Evolutionary conservation across 2,888 invertebrate genomes (phyloP).

Genomic region (Poecilobothrus nobilitatus): DNA sequence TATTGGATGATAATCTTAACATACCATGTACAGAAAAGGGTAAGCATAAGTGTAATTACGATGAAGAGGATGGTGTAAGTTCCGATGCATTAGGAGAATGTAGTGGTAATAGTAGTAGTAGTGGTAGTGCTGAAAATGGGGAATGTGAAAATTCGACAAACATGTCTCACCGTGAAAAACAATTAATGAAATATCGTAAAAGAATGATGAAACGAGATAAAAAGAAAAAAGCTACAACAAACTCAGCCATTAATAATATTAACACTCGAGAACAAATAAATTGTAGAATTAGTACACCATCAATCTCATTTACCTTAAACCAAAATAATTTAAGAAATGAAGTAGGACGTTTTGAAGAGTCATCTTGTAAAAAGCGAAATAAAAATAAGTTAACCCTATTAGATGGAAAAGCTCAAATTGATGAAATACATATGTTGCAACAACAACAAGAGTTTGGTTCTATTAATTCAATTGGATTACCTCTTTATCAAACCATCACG

Average conservation of each 20-base stretch:
- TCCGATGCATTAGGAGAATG: slow-evolving; percentile 10
- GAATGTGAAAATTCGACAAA: slow-evolving; percentile 2
- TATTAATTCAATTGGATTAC: slow-evolving; percentile 29
- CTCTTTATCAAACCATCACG: slow-evolving; percentile 26
- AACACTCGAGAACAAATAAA: slow-evolving; percentile 10
- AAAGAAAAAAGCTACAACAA: slow-evolving; percentile 23
- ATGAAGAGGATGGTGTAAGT: slow-evolving; percentile 33
- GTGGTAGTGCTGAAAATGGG: slow-evolving; percentile 5
- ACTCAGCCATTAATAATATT: slow-evolving; percentile 5
- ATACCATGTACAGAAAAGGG: slow-evolving; percentile 58
- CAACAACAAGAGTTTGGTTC: slow-evolving; percentile 26
- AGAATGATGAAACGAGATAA: slow-evolving; percentile 43
- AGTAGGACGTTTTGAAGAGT: not conserved
- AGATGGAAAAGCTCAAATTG: not conserved
- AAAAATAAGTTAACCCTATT: not conserved
- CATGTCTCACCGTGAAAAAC: slow-evolving; percentile 40
- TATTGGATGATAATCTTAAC: slow-evolving; percentile 19
- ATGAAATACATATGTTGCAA: slow-evolving; percentile 12
- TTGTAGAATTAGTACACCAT: slow-evolving; percentile 19
- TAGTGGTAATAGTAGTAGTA: not conserved
- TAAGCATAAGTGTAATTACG: slow-evolving; percentile 67
- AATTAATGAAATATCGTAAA: slow-evolving; percentile 42
- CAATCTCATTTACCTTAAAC: slow-evolving; percentile 31
- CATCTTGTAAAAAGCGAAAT: not conserved
- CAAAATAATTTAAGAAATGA: slow-evolving; percentile 26